These are phyloP conservation scores for Sepioteuthis lessoniana DNA, from an alignment of 2,888 invertebrate genomes.

Conservation along the genomic window DNA sequence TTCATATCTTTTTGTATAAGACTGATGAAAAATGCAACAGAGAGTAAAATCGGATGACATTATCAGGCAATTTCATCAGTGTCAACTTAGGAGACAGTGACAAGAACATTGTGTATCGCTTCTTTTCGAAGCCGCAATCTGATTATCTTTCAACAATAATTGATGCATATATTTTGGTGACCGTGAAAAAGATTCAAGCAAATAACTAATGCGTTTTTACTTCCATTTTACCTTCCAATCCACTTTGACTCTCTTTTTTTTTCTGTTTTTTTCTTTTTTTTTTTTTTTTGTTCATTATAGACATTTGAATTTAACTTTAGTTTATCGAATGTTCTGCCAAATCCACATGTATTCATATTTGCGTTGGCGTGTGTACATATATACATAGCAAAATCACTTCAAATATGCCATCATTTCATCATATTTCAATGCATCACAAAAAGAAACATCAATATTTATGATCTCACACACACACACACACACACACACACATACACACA, in stretches of 20 bases:
- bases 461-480: too few species aligned
- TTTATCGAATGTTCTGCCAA: background rate
- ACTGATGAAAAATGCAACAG: background rate
- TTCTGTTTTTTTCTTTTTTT: too few species aligned
- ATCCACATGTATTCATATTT: too few species aligned
- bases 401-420: too few species aligned
- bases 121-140: background rate
- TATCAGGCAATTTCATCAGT: conserved; percentile 21
- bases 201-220: background rate
- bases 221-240: background rate
- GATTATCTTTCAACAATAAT: background rate
- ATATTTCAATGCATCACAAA: too few species aligned
- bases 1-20: background rate
- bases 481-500: too few species aligned
- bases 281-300: background rate
- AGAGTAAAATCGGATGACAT: background rate
- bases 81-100: background rate
- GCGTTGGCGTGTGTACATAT: too few species aligned
- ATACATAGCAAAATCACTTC: too few species aligned
- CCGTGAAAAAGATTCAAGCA: background rate
- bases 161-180: background rate
- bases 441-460: too few species aligned
- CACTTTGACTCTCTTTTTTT: background rate
- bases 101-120: background rate
- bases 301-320: background rate